These are phyloP conservation scores for Pogonocherus hispidulus DNA, from an alignment of 2,888 invertebrate genomes.

Conservation along the genomic window DNA sequence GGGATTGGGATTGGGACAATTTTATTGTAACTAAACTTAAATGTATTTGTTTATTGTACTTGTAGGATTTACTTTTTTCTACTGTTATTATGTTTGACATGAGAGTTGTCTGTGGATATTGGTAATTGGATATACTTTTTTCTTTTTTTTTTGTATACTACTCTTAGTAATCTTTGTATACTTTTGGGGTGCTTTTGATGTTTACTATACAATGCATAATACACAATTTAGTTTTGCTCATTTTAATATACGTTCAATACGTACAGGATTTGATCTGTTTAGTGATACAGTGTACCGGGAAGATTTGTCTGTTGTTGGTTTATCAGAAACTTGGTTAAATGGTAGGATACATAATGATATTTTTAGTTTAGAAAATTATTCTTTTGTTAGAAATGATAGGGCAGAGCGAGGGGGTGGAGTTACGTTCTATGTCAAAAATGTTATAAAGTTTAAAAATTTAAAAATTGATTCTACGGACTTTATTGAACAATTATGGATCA, in stretches of 20 bases:
- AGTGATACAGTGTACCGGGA: neutral
- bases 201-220: neutral
- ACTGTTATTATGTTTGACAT: no score
- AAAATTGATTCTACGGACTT: neutral
- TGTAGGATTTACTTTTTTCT: no score
- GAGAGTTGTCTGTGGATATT: no score
- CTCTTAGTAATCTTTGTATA: neutral
- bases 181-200: neutral
- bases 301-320: neutral
- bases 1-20: no score
- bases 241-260: conserved; percentile 16
- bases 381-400: neutral
- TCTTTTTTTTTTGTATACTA: no score
- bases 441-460: neutral
- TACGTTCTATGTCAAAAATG: conserved; percentile 6
- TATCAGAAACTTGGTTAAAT: conserved; percentile 13
- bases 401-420: conserved; percentile 4
- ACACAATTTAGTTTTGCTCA: conserved; percentile 15
- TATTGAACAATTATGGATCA: conserved; percentile 14
- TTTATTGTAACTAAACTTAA: no score
- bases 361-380: neutral
- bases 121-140: neutral
- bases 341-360: neutral
- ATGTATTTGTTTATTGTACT: no score
- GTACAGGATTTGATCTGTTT: conserved; percentile 15